These are phyloP conservation scores for Stictocephala bisonia DNA, from an alignment of 2,888 invertebrate species.

Conservation along the genomic window DNA sequence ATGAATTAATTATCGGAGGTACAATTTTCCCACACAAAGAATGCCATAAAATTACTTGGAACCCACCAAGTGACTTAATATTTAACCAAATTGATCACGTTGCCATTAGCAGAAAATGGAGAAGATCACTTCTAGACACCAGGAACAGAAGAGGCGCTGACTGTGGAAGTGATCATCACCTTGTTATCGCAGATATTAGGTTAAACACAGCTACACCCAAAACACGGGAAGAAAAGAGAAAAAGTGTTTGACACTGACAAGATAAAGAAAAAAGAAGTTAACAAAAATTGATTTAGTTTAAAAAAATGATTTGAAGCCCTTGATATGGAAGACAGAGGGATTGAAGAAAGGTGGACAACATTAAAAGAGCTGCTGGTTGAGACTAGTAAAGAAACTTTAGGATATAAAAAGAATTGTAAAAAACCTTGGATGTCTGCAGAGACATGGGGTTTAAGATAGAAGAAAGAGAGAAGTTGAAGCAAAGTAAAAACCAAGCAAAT, in stretches of 20 bases:
- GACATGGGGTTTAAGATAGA: neutral
- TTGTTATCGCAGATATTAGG: conserved; percentile 23
- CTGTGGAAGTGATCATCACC: conserved; percentile 41
- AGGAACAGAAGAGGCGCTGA: conserved; percentile 43
- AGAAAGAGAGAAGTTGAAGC: neutral
- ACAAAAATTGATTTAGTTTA: neutral
- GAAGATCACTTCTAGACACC: conserved; percentile 41
- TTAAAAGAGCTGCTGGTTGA: neutral
- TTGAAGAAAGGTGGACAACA: neutral
- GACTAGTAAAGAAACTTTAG: neutral
- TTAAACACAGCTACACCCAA: conserved; percentile 29
- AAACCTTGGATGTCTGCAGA: conserved; percentile 4
- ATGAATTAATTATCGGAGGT: conserved; percentile 39
- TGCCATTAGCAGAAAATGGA: conserved; percentile 42
- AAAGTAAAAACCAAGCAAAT: neutral
- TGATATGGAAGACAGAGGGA: neutral
- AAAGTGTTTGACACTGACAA: neutral
- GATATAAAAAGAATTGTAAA: neutral
- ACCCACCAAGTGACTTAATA: conserved; percentile 41
- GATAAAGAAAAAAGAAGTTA: neutral
- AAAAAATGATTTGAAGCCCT: neutral
- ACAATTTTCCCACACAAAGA: conserved; percentile 41
- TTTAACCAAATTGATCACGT: conserved; percentile 50
- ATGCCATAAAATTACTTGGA: conserved; percentile 49
- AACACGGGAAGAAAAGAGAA: neutral